Base-by-base conservation (phyloP, 2,113 vertebrate genomes). In the Ardeotis arabs region DNA sequence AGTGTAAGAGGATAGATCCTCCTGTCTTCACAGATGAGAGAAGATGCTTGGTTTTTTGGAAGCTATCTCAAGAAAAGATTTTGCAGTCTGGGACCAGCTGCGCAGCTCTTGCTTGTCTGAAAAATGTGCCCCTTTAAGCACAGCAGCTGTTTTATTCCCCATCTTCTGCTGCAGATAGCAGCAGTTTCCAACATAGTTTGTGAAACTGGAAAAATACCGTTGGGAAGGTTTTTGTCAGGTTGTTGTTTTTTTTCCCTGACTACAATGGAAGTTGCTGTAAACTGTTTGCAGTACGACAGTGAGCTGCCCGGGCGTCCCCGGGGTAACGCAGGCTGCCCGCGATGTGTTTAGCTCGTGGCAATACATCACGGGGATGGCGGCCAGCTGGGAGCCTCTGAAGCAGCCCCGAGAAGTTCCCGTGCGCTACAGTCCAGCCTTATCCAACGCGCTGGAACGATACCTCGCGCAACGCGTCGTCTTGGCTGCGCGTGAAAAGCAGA, bases 351-450 rank as follows among this genome's bases (percentile, higher is more conserved):
- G 27, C 37, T 9, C 1, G 35, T 10, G 19, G 56, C 49, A 6
- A 1, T 13, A 2, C 2, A 3, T 56, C 35, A 7, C 31, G 8
- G 44, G 4, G 20, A 4, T 6, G 37, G 28, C 4, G 10, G 17
- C 33, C 31, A 29, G 20, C 44, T 37, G 77, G 33, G 80, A 39
- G 53, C 37, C 29, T 28, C 1, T 8, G 72, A 5, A 78, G 7
- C 49, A 47, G 5, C 58, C 12, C n/a, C 10, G 14, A 3, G 12
- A 11, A 11, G 5, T 28, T n/a, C 52, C 7, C 3, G n/a, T 25
- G 68, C 7, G 1, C 45, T 21, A 2, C 24, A 59, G 2, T 4
- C 68, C 25, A 14, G 2, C 35, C 27, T 37, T 10, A 24, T 35
- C 41, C 24, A 14, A 59, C 27, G 16, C 10, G 2, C 27, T 10